Conservation (phyloP, 2,888 invertebrate species). For the Neoitamus cyanurus region DNA sequence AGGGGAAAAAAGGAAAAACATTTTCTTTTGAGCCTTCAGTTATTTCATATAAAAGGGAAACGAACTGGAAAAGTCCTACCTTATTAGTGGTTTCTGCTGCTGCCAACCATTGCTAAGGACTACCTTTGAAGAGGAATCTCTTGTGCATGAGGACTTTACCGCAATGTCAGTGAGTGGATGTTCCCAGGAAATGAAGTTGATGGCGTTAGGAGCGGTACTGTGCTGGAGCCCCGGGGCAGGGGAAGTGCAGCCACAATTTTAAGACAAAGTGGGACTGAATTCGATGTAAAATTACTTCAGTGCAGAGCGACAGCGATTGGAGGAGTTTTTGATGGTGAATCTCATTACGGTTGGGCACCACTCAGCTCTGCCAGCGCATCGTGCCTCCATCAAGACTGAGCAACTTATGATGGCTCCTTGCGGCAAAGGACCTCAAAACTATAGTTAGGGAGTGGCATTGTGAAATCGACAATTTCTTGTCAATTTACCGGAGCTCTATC, state of each 20-base stretch:
- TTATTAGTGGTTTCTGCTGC: constrained; percentile 33
- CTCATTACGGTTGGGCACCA: neutral
- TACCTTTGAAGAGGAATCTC: neutral
- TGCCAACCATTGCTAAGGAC: constrained; percentile 4
- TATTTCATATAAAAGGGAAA: neutral
- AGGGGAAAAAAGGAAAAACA: neutral
- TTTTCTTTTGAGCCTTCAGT: constrained; percentile 9
- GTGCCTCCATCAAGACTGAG: neutral
- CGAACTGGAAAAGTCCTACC: constrained; percentile 35
- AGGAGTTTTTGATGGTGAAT: neutral
- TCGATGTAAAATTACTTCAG: neutral
- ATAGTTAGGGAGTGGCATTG: neutral
- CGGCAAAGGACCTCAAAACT: neutral
- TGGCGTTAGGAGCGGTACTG: neutral
- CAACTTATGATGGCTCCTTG: neutral
- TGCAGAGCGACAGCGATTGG: neutral
- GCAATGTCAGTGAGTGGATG: constrained; percentile 14
- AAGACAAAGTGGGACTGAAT: neutral
- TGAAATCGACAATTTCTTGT: neutral
- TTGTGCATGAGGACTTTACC: constrained; percentile 23
- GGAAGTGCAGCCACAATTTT: neutral
- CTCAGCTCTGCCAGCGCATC: neutral
- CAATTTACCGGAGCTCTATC: neutral
- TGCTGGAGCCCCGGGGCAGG: neutral
- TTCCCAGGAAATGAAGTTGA: constrained; percentile 24